Base-by-base conservation (phyloP, 2,797 vertebrate species). In the Ceyx erithaca region DNA sequence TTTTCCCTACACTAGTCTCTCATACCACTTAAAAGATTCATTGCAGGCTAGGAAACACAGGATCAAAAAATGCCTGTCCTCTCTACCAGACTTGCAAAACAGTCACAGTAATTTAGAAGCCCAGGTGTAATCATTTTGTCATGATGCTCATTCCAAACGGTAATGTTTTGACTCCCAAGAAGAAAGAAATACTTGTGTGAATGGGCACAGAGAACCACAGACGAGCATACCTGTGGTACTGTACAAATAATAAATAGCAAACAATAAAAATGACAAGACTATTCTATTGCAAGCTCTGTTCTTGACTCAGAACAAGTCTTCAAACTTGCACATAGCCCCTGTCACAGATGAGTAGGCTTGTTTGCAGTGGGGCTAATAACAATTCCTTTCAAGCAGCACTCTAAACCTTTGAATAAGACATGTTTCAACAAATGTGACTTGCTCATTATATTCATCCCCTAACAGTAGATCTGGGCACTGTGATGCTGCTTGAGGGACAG, bases 361-460 rank as follows among this genome's bases (percentile, higher is more conserved):
- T 92, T 88, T 94, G 68, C 67, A 73, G 61, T 17, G 55, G 46
- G 57, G 70, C n/a, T 96, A 84, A 92, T 86, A 81, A 90, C 82
- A 73, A 67, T 84, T 86, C 80, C 85, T 88, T 67, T 86, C 73
- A 87, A 95, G 89, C 2, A 89, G 73, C 67, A 61, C 87, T 91
- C 81, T 54, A 61, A 95, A 12, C 75, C 67, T 80, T 88, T 33
- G 33, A 89, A 57, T 3, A 85, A 77, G 77, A 88, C 49, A 73
- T 64, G 63, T 73, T 88, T 73, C 85, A 83, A 87, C 67, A 80
- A 62, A 79, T 73, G 85, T 30, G 49, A 90, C 86, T 86, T 88
- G 80, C 77, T 92, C 7, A 5, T 80, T 85, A 40, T 18, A 49
- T 55, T 76, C 43, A 30, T 22, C 69, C 79, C 20, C 80, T 83